Percentiles rank a stretch among this genome's conserved stretches.
Conservation (phyloP, 2,888 invertebrate species). For the Phortica okadai region DNA sequence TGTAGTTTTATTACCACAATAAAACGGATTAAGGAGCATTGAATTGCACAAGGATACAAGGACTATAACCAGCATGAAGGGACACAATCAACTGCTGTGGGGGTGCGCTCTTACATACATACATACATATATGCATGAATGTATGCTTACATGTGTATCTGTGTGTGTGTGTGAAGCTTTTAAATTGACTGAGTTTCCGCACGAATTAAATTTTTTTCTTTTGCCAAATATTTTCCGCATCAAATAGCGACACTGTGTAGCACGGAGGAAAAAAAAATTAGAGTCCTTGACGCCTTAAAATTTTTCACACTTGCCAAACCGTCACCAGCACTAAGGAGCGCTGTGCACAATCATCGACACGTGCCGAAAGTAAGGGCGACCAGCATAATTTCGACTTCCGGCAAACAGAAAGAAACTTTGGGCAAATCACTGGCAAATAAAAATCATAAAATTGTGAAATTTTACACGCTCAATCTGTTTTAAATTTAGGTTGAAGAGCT, state of each 20-base stretch:
- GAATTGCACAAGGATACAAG: conserved; percentile 20
- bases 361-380: conserved; percentile 58
- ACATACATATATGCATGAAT: not conserved
- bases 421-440: not conserved
- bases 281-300: conserved; percentile 60
- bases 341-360: conserved; percentile 61
- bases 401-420: conserved; percentile 37
- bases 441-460: conserved; percentile 47
- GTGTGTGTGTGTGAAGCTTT: conserved; percentile 36
- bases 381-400: conserved; percentile 59
- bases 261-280: conserved; percentile 50
- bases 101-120: conserved; percentile 33
- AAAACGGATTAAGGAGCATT: conserved; percentile 64
- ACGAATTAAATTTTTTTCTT: conserved; percentile 64
- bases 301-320: conserved; percentile 62
- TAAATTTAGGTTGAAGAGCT: conserved; percentile 19
- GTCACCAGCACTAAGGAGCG: conserved; percentile 36
- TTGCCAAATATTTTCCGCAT: conserved; percentile 62
- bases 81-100: conserved; percentile 62
- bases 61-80: conserved; percentile 44
- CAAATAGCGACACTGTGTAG: conserved; percentile 51
- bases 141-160: not conserved
- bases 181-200: conserved; percentile 69
- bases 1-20: conserved; percentile 69
- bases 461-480: conserved; percentile 48